Evolutionary conservation across 2,888 invertebrate genomes (phyloP).

Genomic region (Lathronympha strigana): DNA sequence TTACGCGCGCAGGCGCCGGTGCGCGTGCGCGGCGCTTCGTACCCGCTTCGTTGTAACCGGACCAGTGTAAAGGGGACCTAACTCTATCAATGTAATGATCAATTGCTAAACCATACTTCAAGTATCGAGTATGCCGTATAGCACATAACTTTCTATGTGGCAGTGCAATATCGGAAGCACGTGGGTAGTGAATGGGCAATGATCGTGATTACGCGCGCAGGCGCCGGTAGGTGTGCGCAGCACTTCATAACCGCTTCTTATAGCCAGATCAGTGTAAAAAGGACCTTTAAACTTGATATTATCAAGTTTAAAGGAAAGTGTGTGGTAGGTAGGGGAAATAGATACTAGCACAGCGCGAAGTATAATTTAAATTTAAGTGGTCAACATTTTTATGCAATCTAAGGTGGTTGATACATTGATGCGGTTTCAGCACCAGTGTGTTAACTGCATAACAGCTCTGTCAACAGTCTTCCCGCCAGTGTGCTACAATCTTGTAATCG

Average conservation of each 20-base stretch:
- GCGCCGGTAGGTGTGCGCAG: constrained; percentile 24
- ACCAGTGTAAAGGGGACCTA: not conserved
- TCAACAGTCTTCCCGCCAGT: too few species aligned
- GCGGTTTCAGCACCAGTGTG: too few species aligned
- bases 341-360: too few species aligned
- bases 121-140: constrained; percentile 4
- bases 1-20: constrained; percentile 50
- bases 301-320: too few species aligned
- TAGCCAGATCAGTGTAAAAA: not conserved
- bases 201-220: constrained; percentile 54
- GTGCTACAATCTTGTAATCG: too few species aligned
- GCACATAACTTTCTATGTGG: constrained; percentile 4
- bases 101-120: not conserved
- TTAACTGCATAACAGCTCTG: too few species aligned
- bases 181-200: constrained; percentile 56
- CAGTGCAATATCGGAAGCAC: constrained; percentile 47
- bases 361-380: too few species aligned
- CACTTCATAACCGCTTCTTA: constrained; percentile 1
- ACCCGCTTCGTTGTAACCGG: constrained; percentile 2
- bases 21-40: not conserved
- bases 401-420: too few species aligned
- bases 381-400: too few species aligned
- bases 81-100: too few species aligned
- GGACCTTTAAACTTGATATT: too few species aligned
- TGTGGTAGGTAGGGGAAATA: too few species aligned